These are phyloP conservation scores for Laticauda laticaudata DNA, from an alignment of 2,113 vertebrate species.

Conservation along the genomic window DNA sequence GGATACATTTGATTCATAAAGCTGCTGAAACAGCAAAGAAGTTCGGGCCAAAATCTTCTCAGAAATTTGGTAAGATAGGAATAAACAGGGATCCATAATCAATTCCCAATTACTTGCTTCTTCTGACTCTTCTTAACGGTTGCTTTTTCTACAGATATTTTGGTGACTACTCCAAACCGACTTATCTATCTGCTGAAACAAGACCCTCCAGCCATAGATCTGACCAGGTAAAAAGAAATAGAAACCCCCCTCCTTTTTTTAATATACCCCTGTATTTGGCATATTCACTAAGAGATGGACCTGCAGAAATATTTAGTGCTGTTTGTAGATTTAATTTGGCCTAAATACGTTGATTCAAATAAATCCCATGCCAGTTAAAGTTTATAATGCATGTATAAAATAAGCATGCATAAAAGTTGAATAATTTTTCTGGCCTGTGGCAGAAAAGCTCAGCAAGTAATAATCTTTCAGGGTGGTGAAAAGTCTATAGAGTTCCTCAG, in stretches of 20 bases:
- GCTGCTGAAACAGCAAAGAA: constrained; percentile 87
- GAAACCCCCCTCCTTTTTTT: neutral
- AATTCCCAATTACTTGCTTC: neutral
- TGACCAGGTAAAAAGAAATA: constrained; percentile 79
- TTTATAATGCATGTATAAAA: neutral
- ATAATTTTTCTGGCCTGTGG: neutral
- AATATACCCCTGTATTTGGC: neutral
- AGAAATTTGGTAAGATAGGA: constrained; percentile 82
- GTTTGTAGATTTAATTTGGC: neutral
- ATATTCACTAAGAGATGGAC: neutral
- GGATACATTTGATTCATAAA: constrained; percentile 93
- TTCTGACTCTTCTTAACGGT: neutral
- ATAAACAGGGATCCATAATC: neutral
- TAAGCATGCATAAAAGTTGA: neutral
- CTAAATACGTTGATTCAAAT: neutral
- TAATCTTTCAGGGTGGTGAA: neutral
- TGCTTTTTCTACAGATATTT: constrained; percentile 76
- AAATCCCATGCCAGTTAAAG: neutral
- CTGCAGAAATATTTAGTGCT: neutral
- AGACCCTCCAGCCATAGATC: constrained; percentile 89
- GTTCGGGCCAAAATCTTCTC: constrained; percentile 87
- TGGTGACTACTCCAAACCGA: constrained; percentile 95
- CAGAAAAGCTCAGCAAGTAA: neutral
- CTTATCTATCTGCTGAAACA: constrained; percentile 89
- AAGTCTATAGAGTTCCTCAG: too few species aligned